phyloP scores from a whole-genome alignment of 2,888 invertebrate genomes.

The Gymnoscelis rufifasciata region DNA sequence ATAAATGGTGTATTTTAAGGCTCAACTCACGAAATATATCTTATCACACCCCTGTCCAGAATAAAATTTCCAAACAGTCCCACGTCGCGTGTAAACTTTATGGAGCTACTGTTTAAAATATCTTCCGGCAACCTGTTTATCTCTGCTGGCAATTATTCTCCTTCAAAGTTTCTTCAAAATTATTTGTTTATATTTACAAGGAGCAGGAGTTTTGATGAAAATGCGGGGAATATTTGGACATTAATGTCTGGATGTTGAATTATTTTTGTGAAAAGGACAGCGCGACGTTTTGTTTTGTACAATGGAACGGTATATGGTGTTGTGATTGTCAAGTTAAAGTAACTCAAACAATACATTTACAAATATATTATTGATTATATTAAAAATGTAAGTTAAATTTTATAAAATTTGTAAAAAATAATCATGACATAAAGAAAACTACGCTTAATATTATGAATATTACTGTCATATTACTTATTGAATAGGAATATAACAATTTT shows the following conservation, averaged over 20 bases:
- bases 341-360: too few species aligned
- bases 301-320: too few species aligned
- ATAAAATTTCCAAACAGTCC: constrained; percentile 10
- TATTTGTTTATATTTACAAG: constrained; percentile 11
- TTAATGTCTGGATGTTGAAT: neutral
- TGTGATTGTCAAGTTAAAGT: too few species aligned
- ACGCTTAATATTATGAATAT: too few species aligned
- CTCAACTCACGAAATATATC: neutral
- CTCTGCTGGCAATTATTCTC: constrained; percentile 13
- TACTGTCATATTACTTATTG: too few species aligned
- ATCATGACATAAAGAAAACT: too few species aligned
- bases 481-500: too few species aligned
- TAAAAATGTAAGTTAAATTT: too few species aligned
- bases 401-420: too few species aligned
- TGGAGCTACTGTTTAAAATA: constrained; percentile 8
- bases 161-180: constrained; percentile 12
- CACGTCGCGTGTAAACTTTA: constrained; percentile 13
- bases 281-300: neutral
- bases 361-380: too few species aligned
- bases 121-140: constrained; percentile 14
- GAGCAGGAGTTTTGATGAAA: constrained; percentile 1
- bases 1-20: neutral
- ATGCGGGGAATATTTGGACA: neutral
- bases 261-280: neutral
- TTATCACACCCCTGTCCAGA: constrained; percentile 4